Percentiles rank a stretch among this genome's conserved stretches.
Evolutionary conservation across 2,888 invertebrate genomes (phyloP).

Genomic region (Amiota communis): DNA sequence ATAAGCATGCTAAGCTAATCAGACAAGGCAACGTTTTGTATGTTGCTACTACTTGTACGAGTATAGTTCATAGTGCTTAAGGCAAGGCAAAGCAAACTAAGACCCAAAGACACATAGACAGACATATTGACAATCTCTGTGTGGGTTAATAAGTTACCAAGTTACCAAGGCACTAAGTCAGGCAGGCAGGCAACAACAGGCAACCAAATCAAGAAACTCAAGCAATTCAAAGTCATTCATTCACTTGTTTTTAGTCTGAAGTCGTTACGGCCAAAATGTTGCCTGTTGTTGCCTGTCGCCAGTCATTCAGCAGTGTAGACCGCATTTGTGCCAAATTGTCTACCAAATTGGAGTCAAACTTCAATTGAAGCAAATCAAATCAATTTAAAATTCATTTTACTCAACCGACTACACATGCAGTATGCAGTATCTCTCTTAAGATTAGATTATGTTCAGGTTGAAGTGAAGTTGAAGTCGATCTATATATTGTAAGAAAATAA

Average conservation of each 20-base stretch:
- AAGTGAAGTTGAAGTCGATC: no score
- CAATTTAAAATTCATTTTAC: slow-evolving; percentile 8
- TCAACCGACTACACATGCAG: slow-evolving; percentile 4
- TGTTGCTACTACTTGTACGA: background rate
- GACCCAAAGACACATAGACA: background rate
- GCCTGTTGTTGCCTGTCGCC: background rate
- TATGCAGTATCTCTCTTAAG: background rate
- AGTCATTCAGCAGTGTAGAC: no score
- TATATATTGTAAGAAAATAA: no score
- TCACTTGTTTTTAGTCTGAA: background rate
- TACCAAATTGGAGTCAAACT: slow-evolving; percentile 15
- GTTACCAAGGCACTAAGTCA: slow-evolving; percentile 10
- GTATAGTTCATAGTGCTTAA: no score
- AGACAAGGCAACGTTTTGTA: background rate
- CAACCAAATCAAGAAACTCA: no score
- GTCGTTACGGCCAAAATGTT: slow-evolving; percentile 7
- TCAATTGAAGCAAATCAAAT: slow-evolving; percentile 13
- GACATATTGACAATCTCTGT: background rate
- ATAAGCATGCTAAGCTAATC: slow-evolving; percentile 10
- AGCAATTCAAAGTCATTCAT: no score
- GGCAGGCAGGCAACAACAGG: background rate
- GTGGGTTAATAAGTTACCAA: background rate
- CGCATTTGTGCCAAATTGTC: slow-evolving; percentile 16
- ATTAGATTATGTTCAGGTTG: background rate
- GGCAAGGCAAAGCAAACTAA: background rate